These are phyloP conservation scores for Parotia lawesii DNA, from an alignment of 2,113 vertebrate genomes.

Conservation along the genomic window DNA sequence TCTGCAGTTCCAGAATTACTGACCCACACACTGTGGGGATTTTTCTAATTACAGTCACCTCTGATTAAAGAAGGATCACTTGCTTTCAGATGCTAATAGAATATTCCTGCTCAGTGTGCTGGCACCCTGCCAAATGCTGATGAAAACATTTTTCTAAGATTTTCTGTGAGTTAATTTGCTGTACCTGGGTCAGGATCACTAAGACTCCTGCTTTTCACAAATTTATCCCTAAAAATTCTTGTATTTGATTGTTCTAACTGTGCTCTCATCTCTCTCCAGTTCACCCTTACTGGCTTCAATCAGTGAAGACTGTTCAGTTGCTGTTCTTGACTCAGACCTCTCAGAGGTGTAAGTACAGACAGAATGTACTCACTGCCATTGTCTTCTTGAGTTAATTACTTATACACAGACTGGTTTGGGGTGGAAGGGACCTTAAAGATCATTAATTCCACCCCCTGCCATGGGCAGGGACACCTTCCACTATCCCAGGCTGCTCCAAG, in stretches of 20 bases:
- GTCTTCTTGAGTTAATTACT: background rate
- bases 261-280: conserved; percentile 58
- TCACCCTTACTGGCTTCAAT: conserved; percentile 84
- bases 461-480: background rate
- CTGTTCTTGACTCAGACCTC: conserved; percentile 82
- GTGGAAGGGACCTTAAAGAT: background rate
- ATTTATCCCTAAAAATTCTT: background rate
- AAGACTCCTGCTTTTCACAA: background rate
- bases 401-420: background rate
- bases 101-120: background rate
- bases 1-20: background rate
- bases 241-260: background rate
- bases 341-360: conserved; percentile 84
- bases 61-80: background rate
- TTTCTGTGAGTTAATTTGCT: background rate
- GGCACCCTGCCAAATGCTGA: background rate
- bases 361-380: background rate
- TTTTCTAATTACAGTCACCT: background rate
- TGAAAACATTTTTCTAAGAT: background rate
- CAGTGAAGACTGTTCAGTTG: conserved; percentile 90
- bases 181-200: background rate
- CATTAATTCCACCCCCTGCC: background rate
- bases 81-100: background rate
- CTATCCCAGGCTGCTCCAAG: background rate
- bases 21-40: background rate